A percentile compares a stretch with the other conserved stretches of the same genome.
Conservation (phyloP, 2,797 vertebrate species). For the Orientallactaga sibirica region DNA sequence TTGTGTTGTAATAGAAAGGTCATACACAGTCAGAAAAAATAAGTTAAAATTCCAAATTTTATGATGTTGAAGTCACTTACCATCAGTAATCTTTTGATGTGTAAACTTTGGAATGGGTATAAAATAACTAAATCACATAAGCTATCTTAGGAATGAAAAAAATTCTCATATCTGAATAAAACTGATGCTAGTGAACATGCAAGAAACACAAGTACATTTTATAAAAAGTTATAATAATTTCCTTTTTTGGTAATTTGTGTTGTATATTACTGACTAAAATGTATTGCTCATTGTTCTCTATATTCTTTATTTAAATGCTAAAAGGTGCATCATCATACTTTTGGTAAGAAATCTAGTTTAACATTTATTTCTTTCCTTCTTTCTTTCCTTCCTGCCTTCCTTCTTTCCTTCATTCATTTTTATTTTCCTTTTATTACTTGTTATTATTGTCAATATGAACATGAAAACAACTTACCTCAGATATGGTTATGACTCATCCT, state of each 20-base stretch:
- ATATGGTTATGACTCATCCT: neutral
- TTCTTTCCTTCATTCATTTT: neutral
- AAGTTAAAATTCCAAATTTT: neutral
- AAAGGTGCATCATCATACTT: neutral
- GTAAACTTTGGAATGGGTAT: neutral
- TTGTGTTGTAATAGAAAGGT: neutral
- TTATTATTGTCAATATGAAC: neutral
- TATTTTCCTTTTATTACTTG: neutral
- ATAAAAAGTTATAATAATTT: neutral
- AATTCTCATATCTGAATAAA: neutral
- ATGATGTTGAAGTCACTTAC: neutral
- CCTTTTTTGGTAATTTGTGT: neutral
- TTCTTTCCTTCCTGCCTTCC: neutral
- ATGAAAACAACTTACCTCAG: neutral
- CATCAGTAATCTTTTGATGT: conserved; percentile 1
- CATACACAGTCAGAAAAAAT: neutral
- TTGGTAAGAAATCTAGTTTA: neutral
- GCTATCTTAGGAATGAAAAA: neutral
- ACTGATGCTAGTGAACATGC: neutral
- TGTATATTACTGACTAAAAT: neutral
- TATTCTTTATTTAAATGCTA: conserved; percentile 1
- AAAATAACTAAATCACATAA: conserved; percentile 6
- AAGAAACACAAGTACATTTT: neutral
- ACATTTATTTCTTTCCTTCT: neutral
- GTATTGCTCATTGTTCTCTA: neutral